Conservation (phyloP, 2,113 vertebrate genomes). For the Phoenicopterus ruber region DNA sequence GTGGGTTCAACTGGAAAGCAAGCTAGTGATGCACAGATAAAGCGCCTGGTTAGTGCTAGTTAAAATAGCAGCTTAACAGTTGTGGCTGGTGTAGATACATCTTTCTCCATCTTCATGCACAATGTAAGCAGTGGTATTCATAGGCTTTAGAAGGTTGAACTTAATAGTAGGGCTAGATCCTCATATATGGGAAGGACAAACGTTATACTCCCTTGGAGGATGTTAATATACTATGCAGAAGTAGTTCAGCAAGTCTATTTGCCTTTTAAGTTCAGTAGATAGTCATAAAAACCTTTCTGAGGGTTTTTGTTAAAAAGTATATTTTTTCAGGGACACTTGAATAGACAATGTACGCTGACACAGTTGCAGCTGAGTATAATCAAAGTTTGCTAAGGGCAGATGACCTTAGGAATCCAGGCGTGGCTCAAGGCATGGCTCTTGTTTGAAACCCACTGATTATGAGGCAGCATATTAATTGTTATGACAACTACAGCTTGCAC, state of each 20-base stretch:
- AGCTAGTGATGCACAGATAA: neutral
- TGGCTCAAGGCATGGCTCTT: neutral
- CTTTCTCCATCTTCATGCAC: neutral
- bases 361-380: neutral
- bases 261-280: neutral
- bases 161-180: neutral
- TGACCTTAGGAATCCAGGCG: neutral
- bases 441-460: neutral
- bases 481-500: neutral
- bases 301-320: neutral
- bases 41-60: neutral
- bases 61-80: neutral
- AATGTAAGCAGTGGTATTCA: neutral
- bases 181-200: neutral
- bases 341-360: neutral
- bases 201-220: neutral
- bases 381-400: neutral
- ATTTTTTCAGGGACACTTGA: neutral
- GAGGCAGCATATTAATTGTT: neutral
- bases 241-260: neutral
- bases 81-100: neutral
- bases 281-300: neutral
- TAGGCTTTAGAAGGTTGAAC: neutral
- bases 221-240: neutral
- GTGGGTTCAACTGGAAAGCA: neutral